Conservation (phyloP, 2,888 invertebrate species). For the Oconnorella tubifera region DNA sequence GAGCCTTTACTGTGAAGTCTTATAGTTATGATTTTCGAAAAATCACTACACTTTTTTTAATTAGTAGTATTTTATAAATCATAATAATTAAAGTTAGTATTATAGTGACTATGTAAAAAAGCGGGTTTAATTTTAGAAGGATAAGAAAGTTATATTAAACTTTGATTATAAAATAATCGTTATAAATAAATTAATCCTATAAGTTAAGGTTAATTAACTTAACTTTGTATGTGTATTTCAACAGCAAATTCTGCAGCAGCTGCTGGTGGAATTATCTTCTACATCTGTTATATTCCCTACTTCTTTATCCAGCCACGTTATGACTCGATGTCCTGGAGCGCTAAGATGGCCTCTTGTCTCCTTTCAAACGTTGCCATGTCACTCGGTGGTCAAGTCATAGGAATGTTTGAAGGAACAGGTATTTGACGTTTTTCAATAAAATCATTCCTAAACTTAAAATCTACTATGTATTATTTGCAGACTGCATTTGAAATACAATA, state of each 20-base stretch:
- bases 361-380: constrained; percentile 77
- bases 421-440: constrained; percentile 1
- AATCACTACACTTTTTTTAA: too few relatives aligned
- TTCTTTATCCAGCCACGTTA: constrained; percentile 68
- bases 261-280: constrained; percentile 73
- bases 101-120: too few relatives aligned
- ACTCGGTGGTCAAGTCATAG: constrained; percentile 71
- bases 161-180: too few relatives aligned
- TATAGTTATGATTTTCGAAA: too few relatives aligned
- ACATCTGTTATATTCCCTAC: constrained; percentile 71
- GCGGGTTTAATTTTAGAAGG: too few relatives aligned
- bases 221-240: too few relatives aligned
- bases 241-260: constrained; percentile 75
- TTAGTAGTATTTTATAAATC: too few relatives aligned
- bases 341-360: constrained; percentile 66
- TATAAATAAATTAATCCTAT: too few relatives aligned
- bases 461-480: not conserved
- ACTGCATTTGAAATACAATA: constrained; percentile 1
- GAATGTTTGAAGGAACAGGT: constrained; percentile 70
- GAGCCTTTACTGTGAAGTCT: too few relatives aligned
- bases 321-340: constrained; percentile 60
- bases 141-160: too few relatives aligned
- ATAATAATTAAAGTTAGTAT: too few relatives aligned
- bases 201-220: too few relatives aligned
- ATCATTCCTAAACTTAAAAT: not conserved